Evolutionary conservation across 2,888 invertebrate species (phyloP).

Genomic region (Pimpla rufipes): DNA sequence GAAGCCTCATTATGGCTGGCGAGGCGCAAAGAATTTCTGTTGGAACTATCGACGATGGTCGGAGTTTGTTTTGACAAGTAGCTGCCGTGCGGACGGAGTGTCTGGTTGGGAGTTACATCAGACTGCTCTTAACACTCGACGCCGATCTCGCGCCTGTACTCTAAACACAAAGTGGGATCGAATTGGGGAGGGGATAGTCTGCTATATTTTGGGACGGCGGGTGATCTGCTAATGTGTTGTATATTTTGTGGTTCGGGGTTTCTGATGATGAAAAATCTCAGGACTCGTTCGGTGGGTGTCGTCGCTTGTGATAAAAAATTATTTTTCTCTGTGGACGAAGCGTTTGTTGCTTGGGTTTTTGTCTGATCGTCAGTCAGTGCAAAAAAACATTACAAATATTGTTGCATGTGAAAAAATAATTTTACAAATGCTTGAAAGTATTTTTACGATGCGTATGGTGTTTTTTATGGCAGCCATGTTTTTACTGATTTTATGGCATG

Average conservation of each 20-base stretch:
- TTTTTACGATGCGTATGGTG: no score
- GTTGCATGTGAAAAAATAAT: no score
- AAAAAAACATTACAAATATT: no score
- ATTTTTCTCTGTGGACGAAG: neutral
- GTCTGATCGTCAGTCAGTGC: no score
- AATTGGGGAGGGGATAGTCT: neutral
- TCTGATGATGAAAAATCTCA: neutral
- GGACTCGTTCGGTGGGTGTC: neutral
- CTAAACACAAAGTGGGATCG: slow-evolving; percentile 1
- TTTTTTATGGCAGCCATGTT: no score
- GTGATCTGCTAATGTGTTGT: neutral
- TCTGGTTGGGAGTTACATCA: slow-evolving; percentile 22
- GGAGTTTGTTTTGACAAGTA: slow-evolving; percentile 53
- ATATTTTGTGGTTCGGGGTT: neutral
- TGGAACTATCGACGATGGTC: neutral
- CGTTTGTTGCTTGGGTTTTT: no score
- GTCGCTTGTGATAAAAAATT: neutral
- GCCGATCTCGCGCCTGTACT: slow-evolving; percentile 2
- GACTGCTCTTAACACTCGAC: neutral
- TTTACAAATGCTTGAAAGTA: no score
- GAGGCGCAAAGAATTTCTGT: neutral
- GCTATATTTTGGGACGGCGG: slow-evolving; percentile 9
- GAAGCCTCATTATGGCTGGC: slow-evolving; percentile 16
- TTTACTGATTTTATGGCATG: neutral
- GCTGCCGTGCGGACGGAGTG: slow-evolving; percentile 6